Percentiles rank a stretch among this genome's conserved stretches.
phyloP scores from a whole-genome alignment of 2,888 invertebrate species.

The Resseliella maxima region DNA sequence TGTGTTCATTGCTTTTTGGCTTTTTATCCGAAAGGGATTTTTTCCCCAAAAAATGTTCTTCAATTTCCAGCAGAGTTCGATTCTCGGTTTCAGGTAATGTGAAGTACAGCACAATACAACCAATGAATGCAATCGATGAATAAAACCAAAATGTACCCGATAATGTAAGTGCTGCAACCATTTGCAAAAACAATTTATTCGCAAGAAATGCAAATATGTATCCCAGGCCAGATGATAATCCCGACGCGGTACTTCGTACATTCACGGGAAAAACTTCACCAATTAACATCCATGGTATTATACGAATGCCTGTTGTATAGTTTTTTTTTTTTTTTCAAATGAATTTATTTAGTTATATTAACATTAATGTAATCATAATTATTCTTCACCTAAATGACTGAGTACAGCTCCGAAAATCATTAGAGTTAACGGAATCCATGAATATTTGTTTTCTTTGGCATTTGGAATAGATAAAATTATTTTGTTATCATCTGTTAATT shows the following conservation, averaged over 20 bases:
- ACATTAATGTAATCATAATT: neutral
- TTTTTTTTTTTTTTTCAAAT: no score
- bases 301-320: constrained; percentile 73
- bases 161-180: constrained; percentile 73
- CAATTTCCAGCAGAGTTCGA: constrained; percentile 77
- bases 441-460: constrained; percentile 69
- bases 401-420: constrained; percentile 76
- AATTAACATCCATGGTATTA: constrained; percentile 83
- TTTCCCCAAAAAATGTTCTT: constrained; percentile 75
- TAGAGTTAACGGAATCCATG: constrained; percentile 77
- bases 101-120: constrained; percentile 75
- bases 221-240: constrained; percentile 78
- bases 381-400: constrained; percentile 68
- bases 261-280: constrained; percentile 81
- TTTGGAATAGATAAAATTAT: constrained; percentile 65
- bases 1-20: neutral
- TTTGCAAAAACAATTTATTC: constrained; percentile 78
- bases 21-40: constrained; percentile 65
- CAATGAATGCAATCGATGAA: constrained; percentile 73
- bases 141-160: constrained; percentile 81
- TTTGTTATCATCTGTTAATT: constrained; percentile 49
- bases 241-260: constrained; percentile 78
- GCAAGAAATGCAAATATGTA: constrained; percentile 81
- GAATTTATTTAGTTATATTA: no score
- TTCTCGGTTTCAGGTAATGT: constrained; percentile 86